Conservation (phyloP, 1,140 invertebrate genomes). For the Anthonomus grandis region DNA sequence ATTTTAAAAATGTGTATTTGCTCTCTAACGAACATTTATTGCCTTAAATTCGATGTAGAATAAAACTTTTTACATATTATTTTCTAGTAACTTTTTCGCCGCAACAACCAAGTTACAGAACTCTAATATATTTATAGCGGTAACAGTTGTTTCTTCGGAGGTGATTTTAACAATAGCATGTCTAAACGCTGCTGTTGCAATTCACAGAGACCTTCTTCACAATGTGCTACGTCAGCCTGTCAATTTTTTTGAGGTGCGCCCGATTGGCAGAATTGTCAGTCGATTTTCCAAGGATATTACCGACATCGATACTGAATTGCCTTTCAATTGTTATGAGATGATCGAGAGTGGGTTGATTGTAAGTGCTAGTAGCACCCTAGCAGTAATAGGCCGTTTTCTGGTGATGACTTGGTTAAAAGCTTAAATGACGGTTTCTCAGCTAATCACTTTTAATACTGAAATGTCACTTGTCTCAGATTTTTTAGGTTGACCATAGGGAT, state of each 20-base stretch:
- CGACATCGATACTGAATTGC: conserved; percentile 58
- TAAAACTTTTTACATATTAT: too few relatives aligned
- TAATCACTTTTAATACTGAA: too few relatives aligned
- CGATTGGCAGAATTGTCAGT: conserved; percentile 69
- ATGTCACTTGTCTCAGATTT: too few relatives aligned
- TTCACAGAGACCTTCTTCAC: conserved; percentile 61
- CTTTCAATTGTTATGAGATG: conserved; percentile 47
- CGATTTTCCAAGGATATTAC: conserved; percentile 72
- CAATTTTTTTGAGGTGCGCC: conserved; percentile 74
- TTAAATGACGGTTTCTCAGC: too few relatives aligned
- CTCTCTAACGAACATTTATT: too few relatives aligned
- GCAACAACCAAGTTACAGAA: conserved; percentile 15
- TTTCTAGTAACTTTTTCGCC: not conserved
- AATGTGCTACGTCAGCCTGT: conserved; percentile 64
- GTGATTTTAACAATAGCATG: conserved; percentile 59
- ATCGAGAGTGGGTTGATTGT: conserved; percentile 46
- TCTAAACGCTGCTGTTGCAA: conserved; percentile 56
- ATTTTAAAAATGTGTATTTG: too few relatives aligned
- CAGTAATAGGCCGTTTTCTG: too few relatives aligned
- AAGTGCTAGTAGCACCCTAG: too few relatives aligned
- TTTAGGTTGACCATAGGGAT: too few relatives aligned
- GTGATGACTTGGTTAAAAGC: too few relatives aligned
- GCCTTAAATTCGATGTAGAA: too few relatives aligned
- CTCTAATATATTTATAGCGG: conserved; percentile 51
- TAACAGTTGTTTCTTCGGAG: conserved; percentile 53